Evolutionary conservation across 2,113 vertebrate genomes (phyloP), one percentile per base, ranked within the genome.

Genomic region (Puffinus mauretanicus): DNA sequence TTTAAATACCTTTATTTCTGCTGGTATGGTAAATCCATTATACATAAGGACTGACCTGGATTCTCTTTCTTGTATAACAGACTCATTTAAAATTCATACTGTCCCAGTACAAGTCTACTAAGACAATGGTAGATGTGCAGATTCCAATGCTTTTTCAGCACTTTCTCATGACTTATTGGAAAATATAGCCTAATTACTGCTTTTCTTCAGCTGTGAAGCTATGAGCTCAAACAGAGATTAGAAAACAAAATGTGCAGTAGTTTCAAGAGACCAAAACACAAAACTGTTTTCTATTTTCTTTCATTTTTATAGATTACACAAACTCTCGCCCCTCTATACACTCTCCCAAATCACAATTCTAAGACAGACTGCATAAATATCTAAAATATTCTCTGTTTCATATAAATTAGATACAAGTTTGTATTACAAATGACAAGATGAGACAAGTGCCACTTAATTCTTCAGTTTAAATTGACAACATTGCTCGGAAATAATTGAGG

Each of bases 31-130:
- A 92, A 95, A 94, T 84, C 30, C 54, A 69, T 89, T 90, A 88
- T 81, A 94, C 60, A 70, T 83, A 73, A 86, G 57, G 60, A 81
- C 44, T 92, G 95, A 96, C 88, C 90, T 95, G 67, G 83, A 96
- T 95, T 94, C 58, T 75, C 52, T 38, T 66, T 77, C 60, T 71
- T 88, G 64, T 90, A 16, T 51, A 93, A 96, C 20, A 88, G 64
- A 81, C 40, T 91, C 30, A 38, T 86, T 86, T 89, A 86, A 93
- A 94, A 95, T 91, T 88, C 86, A 86, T 75, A 71, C 36, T 47
- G 79, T 60, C 73, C 86, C 61, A 84, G 52, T n/a, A 57, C 36
- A 65, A 84, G 27, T 34, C 60, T 78, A 42, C 40, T 52, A 83
- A 86, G 40, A 83, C 79, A 94, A 78, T 26, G 55, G 55, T 64